These are phyloP conservation scores for Macroglossus sobrinus DNA, from an alignment of 2,113 vertebrate genomes.

Conservation along the genomic window DNA sequence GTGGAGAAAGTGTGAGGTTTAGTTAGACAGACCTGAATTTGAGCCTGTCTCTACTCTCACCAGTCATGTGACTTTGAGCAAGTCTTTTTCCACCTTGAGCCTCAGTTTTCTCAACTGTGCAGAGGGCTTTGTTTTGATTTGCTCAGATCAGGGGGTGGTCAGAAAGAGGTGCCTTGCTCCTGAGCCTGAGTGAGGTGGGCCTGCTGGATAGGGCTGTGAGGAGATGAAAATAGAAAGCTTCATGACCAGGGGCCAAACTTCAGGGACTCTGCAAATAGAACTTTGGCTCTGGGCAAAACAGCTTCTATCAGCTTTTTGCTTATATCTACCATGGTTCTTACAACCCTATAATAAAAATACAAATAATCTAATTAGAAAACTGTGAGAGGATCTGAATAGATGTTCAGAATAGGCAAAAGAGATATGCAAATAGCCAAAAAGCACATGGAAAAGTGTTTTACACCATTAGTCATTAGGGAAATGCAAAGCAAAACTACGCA, in stretches of 20 bases:
- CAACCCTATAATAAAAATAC: neutral
- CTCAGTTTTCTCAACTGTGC: neutral
- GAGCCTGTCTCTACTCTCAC: neutral
- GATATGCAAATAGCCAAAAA: neutral
- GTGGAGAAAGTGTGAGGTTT: neutral
- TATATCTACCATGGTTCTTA: neutral
- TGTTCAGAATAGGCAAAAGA: neutral
- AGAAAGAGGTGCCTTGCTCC: neutral
- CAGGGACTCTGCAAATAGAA: constrained; percentile 55
- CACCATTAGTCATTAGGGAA: neutral
- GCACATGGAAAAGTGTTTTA: neutral
- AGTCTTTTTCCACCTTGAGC: neutral
- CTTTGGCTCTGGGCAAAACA: constrained; percentile 38
- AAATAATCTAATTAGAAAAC: neutral
- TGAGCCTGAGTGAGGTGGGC: neutral
- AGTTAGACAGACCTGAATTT: neutral
- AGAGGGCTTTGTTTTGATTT: neutral
- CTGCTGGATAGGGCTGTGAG: neutral
- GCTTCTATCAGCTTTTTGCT: neutral
- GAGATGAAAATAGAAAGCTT: neutral
- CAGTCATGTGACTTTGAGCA: neutral
- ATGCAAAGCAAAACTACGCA: neutral
- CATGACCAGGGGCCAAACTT: constrained; percentile 50
- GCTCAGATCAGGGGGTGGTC: neutral
- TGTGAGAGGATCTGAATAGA: neutral